Base-by-base conservation (phyloP, 1,140 invertebrate species). In the Trichonephila clavata region DNA sequence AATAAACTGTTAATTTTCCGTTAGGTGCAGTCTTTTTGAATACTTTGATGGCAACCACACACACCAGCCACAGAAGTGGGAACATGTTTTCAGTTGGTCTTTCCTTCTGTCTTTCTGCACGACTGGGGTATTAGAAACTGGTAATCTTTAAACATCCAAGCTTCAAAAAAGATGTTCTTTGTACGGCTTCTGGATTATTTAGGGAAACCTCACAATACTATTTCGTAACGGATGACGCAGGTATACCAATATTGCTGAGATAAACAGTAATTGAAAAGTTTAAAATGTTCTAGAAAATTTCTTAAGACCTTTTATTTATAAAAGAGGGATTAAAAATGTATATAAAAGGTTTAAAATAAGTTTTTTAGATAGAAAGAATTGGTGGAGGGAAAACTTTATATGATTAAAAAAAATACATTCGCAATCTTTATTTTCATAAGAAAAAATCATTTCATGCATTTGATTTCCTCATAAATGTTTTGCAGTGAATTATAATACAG, bases 1-100 rank as follows among this genome's bases (percentile, higher is more conserved):
- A 90, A 68, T 94, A 94, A 10, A 94, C 93, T 10, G 93, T 94
- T 95, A 98, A 96, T 96, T 98, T 98, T 95, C 97, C 97, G 88
- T 94, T 94, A 14, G 94, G 94, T 60, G 93, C 90, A 14, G 89
- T 71, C 80, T 95, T 95, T 86, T 95, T 95, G 80, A 90, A 95
- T 50, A 95, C 93, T 86, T 94, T 95, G 6, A 94, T 92, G n/a
- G 94, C 94, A 0, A 94, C 94, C 13, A 94, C 93, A 61, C 60
- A 94, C 10, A 80, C 92, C 18, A 94, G 43, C n/a, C 86, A 60
- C 21, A 94, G 65, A 5, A 93, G 18, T 13, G 88, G 93, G 24
- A 94, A 90, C 90, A 94, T 94, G 32, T 32, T 87, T 83, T 7
- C 6, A 86, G 89, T 71, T 89, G 18, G n/a, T 21, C 32, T 57